Evolutionary conservation across 2,888 invertebrate genomes (phyloP).

Genomic region (Clusia tigrina): DNA sequence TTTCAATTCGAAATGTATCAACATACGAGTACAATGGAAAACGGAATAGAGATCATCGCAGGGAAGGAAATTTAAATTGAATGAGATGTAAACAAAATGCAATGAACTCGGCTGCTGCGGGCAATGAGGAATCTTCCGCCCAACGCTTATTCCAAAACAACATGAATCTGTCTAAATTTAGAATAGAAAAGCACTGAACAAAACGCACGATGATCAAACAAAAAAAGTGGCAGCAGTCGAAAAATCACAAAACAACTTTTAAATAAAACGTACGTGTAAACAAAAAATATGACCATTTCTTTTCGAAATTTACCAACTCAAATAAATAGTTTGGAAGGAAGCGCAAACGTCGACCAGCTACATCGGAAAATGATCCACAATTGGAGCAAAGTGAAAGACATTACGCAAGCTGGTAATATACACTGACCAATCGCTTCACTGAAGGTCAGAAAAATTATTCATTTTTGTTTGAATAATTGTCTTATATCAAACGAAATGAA

Average conservation of each 20-base stretch:
- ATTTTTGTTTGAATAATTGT: too few species aligned
- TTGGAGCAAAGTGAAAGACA: background rate
- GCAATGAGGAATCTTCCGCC: background rate
- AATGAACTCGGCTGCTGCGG: conserved; percentile 19
- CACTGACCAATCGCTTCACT: too few species aligned
- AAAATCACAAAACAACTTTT: conserved; percentile 13
- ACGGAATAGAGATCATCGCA: background rate
- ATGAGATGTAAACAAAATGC: conserved; percentile 33
- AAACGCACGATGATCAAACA: background rate
- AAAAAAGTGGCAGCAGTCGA: conserved; percentile 20
- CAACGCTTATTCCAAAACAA: background rate
- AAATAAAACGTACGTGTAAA: background rate
- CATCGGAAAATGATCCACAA: background rate
- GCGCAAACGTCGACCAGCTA: too few species aligned
- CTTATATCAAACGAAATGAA: too few species aligned
- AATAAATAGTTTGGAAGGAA: background rate
- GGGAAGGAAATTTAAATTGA: conserved; percentile 29
- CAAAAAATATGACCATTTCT: conserved; percentile 10
- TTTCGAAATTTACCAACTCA: background rate
- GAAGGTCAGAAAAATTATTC: too few species aligned
- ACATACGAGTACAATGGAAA: background rate
- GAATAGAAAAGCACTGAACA: conserved; percentile 13
- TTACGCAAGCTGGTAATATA: background rate
- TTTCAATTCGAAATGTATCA: background rate
- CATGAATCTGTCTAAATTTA: conserved; percentile 25